Percentiles rank a stretch among this genome's conserved stretches.
Conservation (phyloP, 2,888 invertebrate genomes). For the Hyposoter dolosus region DNA sequence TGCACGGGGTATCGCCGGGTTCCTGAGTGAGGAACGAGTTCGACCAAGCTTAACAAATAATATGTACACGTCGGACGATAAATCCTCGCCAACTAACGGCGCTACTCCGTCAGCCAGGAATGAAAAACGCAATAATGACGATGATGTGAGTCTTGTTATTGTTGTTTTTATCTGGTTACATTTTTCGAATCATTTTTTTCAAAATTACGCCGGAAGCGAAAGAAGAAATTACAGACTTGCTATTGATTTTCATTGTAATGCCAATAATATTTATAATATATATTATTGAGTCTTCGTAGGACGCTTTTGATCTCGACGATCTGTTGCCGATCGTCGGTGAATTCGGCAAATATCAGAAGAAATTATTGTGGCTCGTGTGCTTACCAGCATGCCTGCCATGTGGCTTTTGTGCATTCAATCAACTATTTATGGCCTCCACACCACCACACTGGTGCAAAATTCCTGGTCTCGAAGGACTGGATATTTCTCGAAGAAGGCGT, state of each 20-base stretch:
- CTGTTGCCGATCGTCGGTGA: constrained; percentile 94
- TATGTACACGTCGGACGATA: constrained; percentile 79
- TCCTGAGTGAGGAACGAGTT: constrained; percentile 64
- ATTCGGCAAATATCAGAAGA: constrained; percentile 95
- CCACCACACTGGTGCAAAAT: constrained; percentile 95
- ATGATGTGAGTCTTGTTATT: constrained; percentile 78
- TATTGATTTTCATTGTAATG: not conserved
- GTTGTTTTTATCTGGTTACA: constrained; percentile 1
- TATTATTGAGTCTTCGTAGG: constrained; percentile 78
- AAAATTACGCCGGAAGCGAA: not conserved
- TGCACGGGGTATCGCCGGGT: constrained; percentile 67
- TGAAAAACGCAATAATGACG: constrained; percentile 68
- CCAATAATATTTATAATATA: not conserved
- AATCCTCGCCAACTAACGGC: constrained; percentile 70
- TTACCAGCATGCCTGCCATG: constrained; percentile 95
- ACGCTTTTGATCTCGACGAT: constrained; percentile 93
- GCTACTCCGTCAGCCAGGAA: constrained; percentile 62
- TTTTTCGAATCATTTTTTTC: not conserved
- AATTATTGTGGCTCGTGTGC: constrained; percentile 94
- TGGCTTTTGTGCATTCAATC: constrained; percentile 96
- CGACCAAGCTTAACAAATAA: constrained; percentile 59
- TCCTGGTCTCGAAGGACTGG: constrained; percentile 87
- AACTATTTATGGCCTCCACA: constrained; percentile 95
- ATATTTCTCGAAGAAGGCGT: constrained; percentile 84
- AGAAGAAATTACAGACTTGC: not conserved